These are phyloP conservation scores for Andrena fulva DNA, from an alignment of 2,888 invertebrate species.

Conservation along the genomic window DNA sequence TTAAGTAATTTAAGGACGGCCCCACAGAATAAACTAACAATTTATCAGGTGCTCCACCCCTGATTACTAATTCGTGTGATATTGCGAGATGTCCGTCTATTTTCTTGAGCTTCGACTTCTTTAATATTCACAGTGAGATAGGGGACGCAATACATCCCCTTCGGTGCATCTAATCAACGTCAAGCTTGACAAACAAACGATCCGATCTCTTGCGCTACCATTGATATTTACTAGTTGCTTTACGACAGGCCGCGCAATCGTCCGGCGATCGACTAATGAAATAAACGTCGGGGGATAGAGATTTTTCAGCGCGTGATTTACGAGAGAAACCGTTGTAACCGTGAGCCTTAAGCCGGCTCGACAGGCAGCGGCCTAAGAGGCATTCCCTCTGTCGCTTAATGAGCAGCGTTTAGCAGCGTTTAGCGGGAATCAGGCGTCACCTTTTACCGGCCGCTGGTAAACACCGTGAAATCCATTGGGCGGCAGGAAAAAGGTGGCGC, in stretches of 20 bases:
- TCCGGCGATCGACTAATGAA: constrained; percentile 4
- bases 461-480: neutral
- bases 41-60: too few species aligned
- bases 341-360: neutral
- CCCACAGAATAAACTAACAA: too few species aligned
- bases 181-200: too few species aligned
- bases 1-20: too few species aligned
- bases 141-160: too few species aligned
- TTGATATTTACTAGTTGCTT: constrained; percentile 11
- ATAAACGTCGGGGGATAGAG: constrained; percentile 24
- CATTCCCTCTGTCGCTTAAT: constrained; percentile 32
- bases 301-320: constrained; percentile 36
- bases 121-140: too few species aligned
- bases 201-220: neutral
- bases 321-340: constrained; percentile 28
- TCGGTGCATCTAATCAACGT: too few species aligned
- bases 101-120: too few species aligned
- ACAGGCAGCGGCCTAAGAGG: neutral
- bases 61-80: too few species aligned
- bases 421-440: constrained; percentile 20
- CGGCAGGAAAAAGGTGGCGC: neutral
- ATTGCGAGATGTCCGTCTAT: too few species aligned
- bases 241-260: constrained; percentile 37
- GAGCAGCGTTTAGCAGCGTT: constrained; percentile 38
- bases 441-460: constrained; percentile 38